phyloP scores from a whole-genome alignment of 2,888 invertebrate species.

The Drosophila vallismaia region DNA sequence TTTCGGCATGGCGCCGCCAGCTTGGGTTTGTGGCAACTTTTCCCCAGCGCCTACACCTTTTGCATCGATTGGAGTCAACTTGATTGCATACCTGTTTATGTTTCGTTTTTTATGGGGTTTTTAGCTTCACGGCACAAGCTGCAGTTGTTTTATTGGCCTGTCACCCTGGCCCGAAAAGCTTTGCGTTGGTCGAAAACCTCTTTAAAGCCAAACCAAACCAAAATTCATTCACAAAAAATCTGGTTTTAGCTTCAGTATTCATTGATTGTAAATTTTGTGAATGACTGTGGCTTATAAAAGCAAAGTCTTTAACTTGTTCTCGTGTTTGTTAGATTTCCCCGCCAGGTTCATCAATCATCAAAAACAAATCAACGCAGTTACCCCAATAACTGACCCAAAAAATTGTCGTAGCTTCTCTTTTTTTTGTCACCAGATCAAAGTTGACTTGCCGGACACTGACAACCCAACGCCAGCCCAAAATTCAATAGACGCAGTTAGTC shows the following conservation, averaged over 20 bases:
- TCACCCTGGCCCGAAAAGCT: conserved; percentile 56
- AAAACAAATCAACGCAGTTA: conserved; percentile 37
- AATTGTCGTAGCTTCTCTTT: background rate
- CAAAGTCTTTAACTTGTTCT: background rate
- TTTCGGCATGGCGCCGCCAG: background rate
- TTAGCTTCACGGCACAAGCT: background rate
- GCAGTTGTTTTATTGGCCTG: conserved; percentile 1
- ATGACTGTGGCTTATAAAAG: conserved; percentile 40
- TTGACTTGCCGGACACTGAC: conserved; percentile 37
- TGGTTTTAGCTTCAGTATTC: conserved; percentile 23
- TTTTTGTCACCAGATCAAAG: conserved; percentile 43
- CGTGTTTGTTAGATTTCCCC: conserved; percentile 4
- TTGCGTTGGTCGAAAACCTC: conserved; percentile 56
- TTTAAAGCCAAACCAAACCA: background rate
- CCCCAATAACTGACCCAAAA: conserved; percentile 23
- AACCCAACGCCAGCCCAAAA: conserved; percentile 49
- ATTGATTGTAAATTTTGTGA: conserved; percentile 60
- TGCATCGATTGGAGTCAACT: conserved; percentile 4
- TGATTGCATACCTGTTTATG: conserved; percentile 29
- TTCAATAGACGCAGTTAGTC: conserved; percentile 69
- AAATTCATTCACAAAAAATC: conserved; percentile 57
- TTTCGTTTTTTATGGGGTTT: conserved; percentile 21
- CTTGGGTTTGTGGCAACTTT: conserved; percentile 52
- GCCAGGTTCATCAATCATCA: conserved; percentile 62
- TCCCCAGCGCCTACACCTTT: conserved; percentile 32